Evolutionary conservation across 2,888 invertebrate species (phyloP), one percentile per base, ranked within the genome.

Genomic region (Tenthredo amoena): DNA sequence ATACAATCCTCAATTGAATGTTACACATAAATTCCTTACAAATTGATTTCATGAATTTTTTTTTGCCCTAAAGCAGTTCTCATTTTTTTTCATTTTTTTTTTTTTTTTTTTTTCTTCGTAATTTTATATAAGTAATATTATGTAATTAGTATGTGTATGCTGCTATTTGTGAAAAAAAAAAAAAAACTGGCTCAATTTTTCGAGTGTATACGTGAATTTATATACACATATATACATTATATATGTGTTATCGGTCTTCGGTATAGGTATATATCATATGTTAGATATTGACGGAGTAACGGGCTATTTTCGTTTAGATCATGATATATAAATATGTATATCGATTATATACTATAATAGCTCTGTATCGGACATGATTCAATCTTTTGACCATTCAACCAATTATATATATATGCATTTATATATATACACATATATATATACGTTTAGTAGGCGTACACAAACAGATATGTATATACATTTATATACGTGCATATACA

Each of bases 1-100:
- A 93, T 91, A 92, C 92, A 93, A 93, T 93, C 92, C 93, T 92
- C 91, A 91, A 92, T 93, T 91, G 92, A 93, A 93, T 90, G 91
- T 92, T 93, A 93, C 91, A 92, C 92, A 92, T 92, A 92, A 92
- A 92, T 92, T 92, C 89, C 91, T 90, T 90, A 92, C 90, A 92
- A 92, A 92, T 91, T 90, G 91, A 91, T 92, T 91, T 90, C 87
- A 87, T 89, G 88, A 88, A 89, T 88, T 86, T 31, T 62, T 68
- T 68, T 34, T 34, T 79, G 82, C 85, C 85, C 85, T 65, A 85
- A 26, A 85, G 85, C 85, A 34, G 37, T 84, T 86, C 62, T 87
- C 58, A 86, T 43, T 65, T 81, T 40, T 15, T 55, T 71, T 55
- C 18, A 58, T 58, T 76, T 76, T 34, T 76, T 62, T 50, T 43